Conservation (phyloP, 2,113 vertebrate genomes). For the Carassius gibelio region DNA sequence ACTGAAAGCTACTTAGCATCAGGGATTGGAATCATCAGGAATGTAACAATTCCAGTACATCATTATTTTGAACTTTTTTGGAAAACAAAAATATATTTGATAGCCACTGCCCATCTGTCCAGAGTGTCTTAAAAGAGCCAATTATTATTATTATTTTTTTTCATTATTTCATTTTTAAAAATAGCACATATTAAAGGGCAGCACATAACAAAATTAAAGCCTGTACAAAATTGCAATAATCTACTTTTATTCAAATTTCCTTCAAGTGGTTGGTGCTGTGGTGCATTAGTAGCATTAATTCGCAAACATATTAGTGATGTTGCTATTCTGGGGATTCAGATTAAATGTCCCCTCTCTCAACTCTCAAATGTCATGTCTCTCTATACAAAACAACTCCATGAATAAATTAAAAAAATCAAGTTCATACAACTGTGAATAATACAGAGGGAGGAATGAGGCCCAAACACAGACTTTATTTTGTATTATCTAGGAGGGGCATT, state of each 20-base stretch:
- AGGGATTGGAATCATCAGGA: background rate
- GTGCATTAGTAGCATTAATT: background rate
- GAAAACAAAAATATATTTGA: background rate
- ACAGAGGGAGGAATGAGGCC: background rate
- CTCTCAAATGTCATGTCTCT: background rate
- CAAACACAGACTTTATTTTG: background rate
- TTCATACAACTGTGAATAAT: slow-evolving; percentile 15
- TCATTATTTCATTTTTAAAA: too few relatives aligned
- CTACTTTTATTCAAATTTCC: background rate
- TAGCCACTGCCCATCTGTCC: background rate
- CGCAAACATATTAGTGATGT: background rate
- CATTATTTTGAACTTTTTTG: background rate
- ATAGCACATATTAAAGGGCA: background rate
- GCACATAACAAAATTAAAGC: background rate
- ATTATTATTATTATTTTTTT: too few relatives aligned
- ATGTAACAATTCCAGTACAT: background rate
- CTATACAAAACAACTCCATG: background rate
- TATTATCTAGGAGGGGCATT: background rate
- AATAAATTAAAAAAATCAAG: background rate
- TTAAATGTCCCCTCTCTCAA: background rate
- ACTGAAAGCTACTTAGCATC: slow-evolving; percentile 6
- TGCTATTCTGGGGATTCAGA: background rate
- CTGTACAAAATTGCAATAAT: background rate
- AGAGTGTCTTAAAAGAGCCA: background rate
- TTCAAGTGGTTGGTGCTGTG: background rate